These are phyloP conservation scores for Conomelus anceps DNA, from an alignment of 2,888 invertebrate genomes.

Conservation along the genomic window DNA sequence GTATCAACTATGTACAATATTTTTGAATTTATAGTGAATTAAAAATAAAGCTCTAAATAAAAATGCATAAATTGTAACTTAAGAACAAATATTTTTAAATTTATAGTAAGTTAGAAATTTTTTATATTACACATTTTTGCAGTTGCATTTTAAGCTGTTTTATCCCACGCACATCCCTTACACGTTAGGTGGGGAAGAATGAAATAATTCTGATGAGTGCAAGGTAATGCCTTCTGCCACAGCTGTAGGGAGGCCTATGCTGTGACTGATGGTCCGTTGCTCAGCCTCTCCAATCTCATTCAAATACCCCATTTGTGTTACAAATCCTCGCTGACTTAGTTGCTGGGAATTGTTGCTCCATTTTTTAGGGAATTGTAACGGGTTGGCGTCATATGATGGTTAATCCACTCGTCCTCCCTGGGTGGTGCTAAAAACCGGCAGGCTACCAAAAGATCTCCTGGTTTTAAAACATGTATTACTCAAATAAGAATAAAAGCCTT, in stretches of 20 bases:
- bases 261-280: neutral
- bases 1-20: no score
- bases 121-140: no score
- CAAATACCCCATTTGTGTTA: neutral
- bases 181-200: neutral
- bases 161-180: neutral
- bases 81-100: no score
- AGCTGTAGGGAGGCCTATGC: neutral
- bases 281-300: neutral
- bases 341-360: neutral
- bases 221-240: neutral
- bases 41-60: no score
- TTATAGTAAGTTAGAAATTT: no score
- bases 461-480: neutral
- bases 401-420: neutral
- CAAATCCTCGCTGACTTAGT: neutral
- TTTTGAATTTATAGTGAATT: no score
- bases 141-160: neutral
- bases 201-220: neutral
- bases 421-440: neutral
- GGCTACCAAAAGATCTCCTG: neutral
- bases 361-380: neutral
- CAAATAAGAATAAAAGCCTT: neutral
- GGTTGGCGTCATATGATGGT: neutral
- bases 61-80: no score